phyloP scores from a whole-genome alignment of 1,140 invertebrate genomes.

The Bombus haemorrhoidalis region DNA sequence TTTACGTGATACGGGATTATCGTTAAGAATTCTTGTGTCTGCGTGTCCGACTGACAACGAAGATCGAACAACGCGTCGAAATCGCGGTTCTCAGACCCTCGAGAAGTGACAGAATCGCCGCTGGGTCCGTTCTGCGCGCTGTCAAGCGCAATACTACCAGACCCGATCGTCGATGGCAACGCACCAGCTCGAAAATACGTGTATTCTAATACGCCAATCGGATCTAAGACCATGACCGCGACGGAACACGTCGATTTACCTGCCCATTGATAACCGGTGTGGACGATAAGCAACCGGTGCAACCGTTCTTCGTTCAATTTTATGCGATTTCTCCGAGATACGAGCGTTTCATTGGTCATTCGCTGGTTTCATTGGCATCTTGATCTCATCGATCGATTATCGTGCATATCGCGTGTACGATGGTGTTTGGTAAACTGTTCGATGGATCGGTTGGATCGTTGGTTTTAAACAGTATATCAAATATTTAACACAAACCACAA shows the following conservation, averaged over 20 bases:
- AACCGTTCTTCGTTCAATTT: background rate
- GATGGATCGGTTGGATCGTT: background rate
- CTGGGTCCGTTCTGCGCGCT: constrained; percentile 61
- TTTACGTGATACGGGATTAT: background rate
- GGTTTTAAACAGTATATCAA: background rate
- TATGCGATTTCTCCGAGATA: background rate
- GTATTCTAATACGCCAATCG: constrained; percentile 63
- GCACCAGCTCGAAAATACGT: constrained; percentile 55
- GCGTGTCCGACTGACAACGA: background rate
- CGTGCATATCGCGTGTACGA: no score
- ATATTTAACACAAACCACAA: background rate
- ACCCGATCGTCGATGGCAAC: constrained; percentile 45
- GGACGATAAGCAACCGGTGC: constrained; percentile 20
- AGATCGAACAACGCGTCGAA: background rate
- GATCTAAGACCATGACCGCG: constrained; percentile 36
- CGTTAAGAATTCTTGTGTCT: background rate
- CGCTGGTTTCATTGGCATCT: background rate
- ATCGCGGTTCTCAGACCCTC: constrained; percentile 18
- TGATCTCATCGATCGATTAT: background rate
- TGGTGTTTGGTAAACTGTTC: background rate
- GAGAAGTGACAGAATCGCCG: constrained; percentile 9
- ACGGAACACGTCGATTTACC: constrained; percentile 28
- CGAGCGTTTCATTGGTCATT: background rate
- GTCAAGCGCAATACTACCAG: constrained; percentile 70
- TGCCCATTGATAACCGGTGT: constrained; percentile 23